Evolutionary conservation across 2,113 vertebrate species (phyloP).

Genomic region (Capricornis sumatraensis): DNA sequence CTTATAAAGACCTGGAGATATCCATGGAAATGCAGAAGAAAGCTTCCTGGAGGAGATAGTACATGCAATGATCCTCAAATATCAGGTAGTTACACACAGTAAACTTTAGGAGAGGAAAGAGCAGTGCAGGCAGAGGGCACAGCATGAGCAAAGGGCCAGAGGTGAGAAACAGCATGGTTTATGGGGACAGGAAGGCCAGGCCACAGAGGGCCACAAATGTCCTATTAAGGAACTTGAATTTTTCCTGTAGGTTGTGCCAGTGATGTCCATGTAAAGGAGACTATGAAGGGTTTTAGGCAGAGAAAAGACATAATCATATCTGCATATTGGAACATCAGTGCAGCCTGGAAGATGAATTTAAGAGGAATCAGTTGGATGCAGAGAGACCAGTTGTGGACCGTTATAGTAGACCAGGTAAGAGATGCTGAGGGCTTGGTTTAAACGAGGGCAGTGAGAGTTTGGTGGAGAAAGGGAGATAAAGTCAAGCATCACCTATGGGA

Average conservation of each 20-base stretch:
- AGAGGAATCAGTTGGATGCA: not conserved
- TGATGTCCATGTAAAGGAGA: not conserved
- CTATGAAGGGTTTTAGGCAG: not conserved
- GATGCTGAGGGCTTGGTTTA: not conserved
- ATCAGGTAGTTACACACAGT: not conserved
- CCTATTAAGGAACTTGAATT: not conserved
- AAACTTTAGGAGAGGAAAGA: not conserved
- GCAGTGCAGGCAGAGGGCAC: not conserved
- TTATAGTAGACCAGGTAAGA: not conserved
- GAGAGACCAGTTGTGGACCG: not conserved
- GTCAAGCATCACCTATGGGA: not conserved
- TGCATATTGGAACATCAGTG: not conserved
- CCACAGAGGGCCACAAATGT: not conserved
- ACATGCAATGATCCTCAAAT: not conserved
- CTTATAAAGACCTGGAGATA: not conserved
- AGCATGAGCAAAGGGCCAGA: not conserved
- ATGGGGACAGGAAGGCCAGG: not conserved
- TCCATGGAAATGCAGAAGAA: not conserved
- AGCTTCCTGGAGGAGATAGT: not conserved
- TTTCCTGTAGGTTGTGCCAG: not conserved
- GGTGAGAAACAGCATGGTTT: not conserved
- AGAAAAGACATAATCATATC: not conserved
- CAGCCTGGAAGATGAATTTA: not conserved
- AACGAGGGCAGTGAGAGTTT: not conserved
- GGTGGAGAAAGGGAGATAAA: not conserved